A percentile compares a stretch with the other conserved stretches of the same genome.
Evolutionary conservation across 1,140 invertebrate genomes (phyloP).

Genomic region (Papilio glaucus): DNA sequence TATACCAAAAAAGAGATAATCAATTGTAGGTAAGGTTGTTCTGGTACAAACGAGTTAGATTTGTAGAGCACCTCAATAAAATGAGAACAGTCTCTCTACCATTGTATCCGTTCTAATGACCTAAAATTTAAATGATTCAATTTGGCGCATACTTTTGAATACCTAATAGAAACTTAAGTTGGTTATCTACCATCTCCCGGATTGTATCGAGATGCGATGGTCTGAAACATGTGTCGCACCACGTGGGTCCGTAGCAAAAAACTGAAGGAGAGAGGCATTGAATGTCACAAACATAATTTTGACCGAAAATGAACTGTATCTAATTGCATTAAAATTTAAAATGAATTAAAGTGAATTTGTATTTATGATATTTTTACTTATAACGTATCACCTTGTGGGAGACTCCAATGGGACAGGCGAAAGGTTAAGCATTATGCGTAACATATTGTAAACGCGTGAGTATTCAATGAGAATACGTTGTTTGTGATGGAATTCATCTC

Average conservation of each 20-base stretch:
- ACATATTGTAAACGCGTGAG: slow-evolving; percentile 59
- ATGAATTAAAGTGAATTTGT: background rate
- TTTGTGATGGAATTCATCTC: too few relatives aligned
- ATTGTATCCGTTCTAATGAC: background rate
- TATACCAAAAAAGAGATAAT: background rate
- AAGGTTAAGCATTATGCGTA: slow-evolving; percentile 71
- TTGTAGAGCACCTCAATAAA: background rate
- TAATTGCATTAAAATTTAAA: background rate
- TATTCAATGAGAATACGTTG: slow-evolving; percentile 20
- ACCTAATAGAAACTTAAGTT: slow-evolving; percentile 43
- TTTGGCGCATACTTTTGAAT: slow-evolving; percentile 24
- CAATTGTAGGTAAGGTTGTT: background rate
- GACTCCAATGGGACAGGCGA: slow-evolving; percentile 66
- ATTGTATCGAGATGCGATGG: slow-evolving; percentile 61
- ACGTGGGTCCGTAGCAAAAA: slow-evolving; percentile 70
- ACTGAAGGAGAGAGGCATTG: slow-evolving; percentile 27
- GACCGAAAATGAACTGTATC: slow-evolving; percentile 28
- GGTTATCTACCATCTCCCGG: slow-evolving; percentile 66
- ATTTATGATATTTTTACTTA: slow-evolving; percentile 30
- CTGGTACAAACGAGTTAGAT: background rate
- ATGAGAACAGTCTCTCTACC: background rate
- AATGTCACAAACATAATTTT: background rate
- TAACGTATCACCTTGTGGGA: slow-evolving; percentile 69
- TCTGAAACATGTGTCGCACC: slow-evolving; percentile 69
- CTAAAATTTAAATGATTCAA: slow-evolving; percentile 1